Evolutionary conservation across 2,797 vertebrate genomes (phyloP), one percentile per base, ranked within the genome.

Genomic region (Threskiornis aethiopicus): DNA sequence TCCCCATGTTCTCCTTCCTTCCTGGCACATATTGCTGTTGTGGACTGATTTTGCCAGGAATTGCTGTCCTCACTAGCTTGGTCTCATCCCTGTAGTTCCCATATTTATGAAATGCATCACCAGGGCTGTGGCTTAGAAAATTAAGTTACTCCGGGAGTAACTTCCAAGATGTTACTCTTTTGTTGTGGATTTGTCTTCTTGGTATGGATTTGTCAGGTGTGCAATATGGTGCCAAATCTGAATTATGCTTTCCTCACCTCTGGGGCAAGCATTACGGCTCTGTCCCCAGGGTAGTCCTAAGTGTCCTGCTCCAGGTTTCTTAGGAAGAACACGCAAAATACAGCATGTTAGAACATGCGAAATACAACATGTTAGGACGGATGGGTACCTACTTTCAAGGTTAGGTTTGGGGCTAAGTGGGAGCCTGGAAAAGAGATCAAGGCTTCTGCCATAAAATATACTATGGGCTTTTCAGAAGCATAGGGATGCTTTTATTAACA

Each of bases 21-120:
- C 9, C 31, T 52, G 49, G 67, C 35, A 57, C 22, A 55, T 0
- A 0, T 9, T 84, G 46, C 25, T 65, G 41, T 16, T 62, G 20
- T n/a, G 39, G 21, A 35, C 59, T 66, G 58, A 52, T 66, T 73
- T 62, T 79, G 11, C 14, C 52, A 76, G 61, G 51, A 41, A 20
- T 24, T 59, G 33, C 35, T 47, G 13, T 20, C 72, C 39, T 76
- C 20, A 7, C 10, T 24, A 39, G 9, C 20, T 80, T 39, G 9
- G 11, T 76, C 51, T 62, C 51, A 39, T 29, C 31, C 26, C 25
- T 55, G 22, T 39, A 25, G 1, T 47, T 58, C 20, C 42, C 19
- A 4, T 66, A 22, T 47, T 91, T 79, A 18, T 66, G 21, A 79
- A 64, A 28, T 9, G 1, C 37, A 46, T 62, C n/a, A 35, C 24